Evolutionary conservation across 2,888 invertebrate species (phyloP), one percentile per base, ranked within the genome.

Genomic region (Sceliomorpha sp.): DNA sequence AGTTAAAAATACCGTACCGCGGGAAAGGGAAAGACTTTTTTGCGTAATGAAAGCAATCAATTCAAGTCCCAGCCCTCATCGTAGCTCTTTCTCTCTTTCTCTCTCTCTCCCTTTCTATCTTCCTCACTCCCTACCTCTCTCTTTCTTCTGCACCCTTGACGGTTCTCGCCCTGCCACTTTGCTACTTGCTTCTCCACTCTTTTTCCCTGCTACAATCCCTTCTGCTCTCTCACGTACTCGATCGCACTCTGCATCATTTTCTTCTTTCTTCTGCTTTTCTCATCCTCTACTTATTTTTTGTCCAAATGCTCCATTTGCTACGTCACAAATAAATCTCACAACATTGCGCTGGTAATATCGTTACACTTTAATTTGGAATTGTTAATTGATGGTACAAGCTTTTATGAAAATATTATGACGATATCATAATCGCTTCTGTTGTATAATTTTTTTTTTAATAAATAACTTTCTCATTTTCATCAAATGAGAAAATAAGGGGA

Each of bases 31-130:
- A 79, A 76, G 83, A 83, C 82, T 84, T 84, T 85, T 84, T 84
- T 82, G 79, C 83, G 82, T 86, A 87, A 86, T 86, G 86, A 86
- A 86, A 86, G 87, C 85, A 87, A 87, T 87, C 87, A 87, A 87
- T 87, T 87, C 83, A 75, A 77, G 71, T 69, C 69, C 70, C 68
- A 62, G 53, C 63, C 53, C 64, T 63, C 56, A 60, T 59, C 42
- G 77, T 77, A 72, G 72, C 67, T 73, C 74, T 74, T 72, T 59
- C 70, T 60, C 70, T 75, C 64, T 27, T 51, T 40, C 63, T 56
- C 60, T 50, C 56, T 53, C 55, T 37, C 10, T 67, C 59, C 37
- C 44, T 44, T 45, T 31, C 63, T 51, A 55, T 63, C 59, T 58
- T 45, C n/a, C 74, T 74, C 73, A 56, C 70, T 60, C 70, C 75